Evolutionary conservation across 2,797 vertebrate species (phyloP).

Genomic region (Phylloscopus collybita): DNA sequence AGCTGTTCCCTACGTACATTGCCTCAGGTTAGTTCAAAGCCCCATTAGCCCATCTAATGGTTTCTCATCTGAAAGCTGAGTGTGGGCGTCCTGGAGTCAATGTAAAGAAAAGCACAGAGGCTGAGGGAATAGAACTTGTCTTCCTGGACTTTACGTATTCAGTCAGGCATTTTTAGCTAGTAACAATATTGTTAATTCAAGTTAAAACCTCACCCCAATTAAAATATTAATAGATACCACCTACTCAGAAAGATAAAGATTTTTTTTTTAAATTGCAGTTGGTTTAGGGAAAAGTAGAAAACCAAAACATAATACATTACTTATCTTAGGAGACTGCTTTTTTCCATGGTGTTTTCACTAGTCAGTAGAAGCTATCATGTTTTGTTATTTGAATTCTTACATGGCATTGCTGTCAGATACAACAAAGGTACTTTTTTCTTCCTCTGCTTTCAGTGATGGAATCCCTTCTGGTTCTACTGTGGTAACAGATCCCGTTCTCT

Average conservation of each 20-base stretch:
- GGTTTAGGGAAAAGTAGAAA: not conserved
- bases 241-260: not conserved
- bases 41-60: constrained; percentile 77
- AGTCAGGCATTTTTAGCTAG: not conserved
- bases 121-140: not conserved
- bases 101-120: constrained; percentile 22
- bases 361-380: not conserved
- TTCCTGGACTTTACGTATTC: not conserved
- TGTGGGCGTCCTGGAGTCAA: constrained; percentile 21
- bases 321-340: not conserved
- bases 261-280: not conserved
- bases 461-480: not conserved
- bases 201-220: not conserved
- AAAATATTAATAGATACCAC: not conserved
- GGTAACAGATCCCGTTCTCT: not conserved
- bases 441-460: not conserved
- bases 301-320: not conserved
- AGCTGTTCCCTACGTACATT: constrained; percentile 33
- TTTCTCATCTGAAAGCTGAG: constrained; percentile 57
- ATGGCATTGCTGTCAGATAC: not conserved
- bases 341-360: not conserved
- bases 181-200: not conserved
- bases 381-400: not conserved
- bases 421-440: not conserved
- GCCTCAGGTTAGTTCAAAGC: constrained; percentile 70